phyloP scores from a whole-genome alignment of 2,888 invertebrate genomes.

The Drosophila neotestacea region DNA sequence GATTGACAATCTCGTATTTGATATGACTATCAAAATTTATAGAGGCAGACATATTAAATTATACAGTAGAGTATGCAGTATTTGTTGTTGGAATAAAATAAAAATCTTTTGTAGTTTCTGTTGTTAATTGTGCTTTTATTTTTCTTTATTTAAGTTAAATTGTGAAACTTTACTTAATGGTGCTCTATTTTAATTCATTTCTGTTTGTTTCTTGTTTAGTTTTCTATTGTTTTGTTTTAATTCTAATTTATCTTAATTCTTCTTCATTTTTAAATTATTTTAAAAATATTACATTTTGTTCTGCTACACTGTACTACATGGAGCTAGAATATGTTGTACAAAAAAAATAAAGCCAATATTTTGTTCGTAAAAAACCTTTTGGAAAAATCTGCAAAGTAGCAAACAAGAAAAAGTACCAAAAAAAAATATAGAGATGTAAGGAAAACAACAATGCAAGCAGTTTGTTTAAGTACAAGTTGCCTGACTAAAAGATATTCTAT shows the following conservation, averaged over 20 bases:
- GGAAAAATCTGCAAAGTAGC: slow-evolving; percentile 18
- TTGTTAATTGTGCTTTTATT: no score
- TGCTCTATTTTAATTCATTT: background rate
- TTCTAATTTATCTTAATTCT: background rate
- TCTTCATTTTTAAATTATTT: no score
- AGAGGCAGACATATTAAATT: background rate
- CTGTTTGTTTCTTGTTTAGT: background rate
- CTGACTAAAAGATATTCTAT: background rate
- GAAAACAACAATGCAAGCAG: slow-evolving; percentile 5
- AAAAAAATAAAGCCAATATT: slow-evolving; percentile 27
- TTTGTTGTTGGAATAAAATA: no score
- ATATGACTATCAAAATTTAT: background rate
- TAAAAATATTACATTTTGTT: background rate
- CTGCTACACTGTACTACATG: slow-evolving; percentile 2
- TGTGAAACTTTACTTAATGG: no score
- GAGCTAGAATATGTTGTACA: slow-evolving; percentile 2
- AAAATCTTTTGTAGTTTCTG: no score
- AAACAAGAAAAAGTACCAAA: background rate
- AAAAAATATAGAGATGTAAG: background rate
- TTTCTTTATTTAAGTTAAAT: no score
- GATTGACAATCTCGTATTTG: background rate
- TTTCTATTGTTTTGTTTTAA: background rate
- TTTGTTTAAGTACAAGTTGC: background rate
- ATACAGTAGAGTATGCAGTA: background rate
- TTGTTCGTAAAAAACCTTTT: slow-evolving; percentile 21